phyloP scores from a whole-genome alignment of 2,113 vertebrate genomes.

The Notarius quadriscutis region DNA sequence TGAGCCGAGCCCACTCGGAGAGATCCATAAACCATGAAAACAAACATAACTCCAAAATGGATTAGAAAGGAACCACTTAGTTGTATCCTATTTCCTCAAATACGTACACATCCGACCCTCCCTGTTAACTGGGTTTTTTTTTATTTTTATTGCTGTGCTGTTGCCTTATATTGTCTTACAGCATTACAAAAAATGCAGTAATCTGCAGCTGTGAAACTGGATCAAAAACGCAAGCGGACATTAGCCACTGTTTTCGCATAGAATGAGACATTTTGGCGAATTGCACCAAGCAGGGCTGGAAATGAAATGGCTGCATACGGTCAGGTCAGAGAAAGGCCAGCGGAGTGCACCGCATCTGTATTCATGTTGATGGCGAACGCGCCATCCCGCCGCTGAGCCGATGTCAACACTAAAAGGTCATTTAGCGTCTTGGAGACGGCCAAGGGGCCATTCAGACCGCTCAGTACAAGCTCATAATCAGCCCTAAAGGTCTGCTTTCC shows the following conservation, averaged over 20 bases:
- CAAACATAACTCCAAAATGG: slow-evolving; percentile 21
- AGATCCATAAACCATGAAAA: slow-evolving; percentile 25
- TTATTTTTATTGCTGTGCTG: neutral
- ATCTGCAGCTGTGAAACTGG: neutral
- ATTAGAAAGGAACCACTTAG: neutral
- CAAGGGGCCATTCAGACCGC: slow-evolving; percentile 40
- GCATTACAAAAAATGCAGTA: neutral
- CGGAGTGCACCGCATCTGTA: neutral
- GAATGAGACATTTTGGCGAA: slow-evolving; percentile 8
- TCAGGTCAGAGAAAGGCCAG: slow-evolving; percentile 43
- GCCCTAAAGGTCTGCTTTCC: slow-evolving; percentile 44
- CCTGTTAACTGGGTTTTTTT: too few species aligned
- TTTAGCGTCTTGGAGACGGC: slow-evolving; percentile 47
- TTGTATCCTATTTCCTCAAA: slow-evolving; percentile 15
- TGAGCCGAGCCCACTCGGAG: slow-evolving; percentile 34
- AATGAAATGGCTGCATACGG: slow-evolving; percentile 11
- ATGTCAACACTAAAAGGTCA: slow-evolving; percentile 51
- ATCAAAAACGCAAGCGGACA: neutral
- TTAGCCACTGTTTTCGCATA: neutral
- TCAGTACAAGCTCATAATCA: slow-evolving; percentile 47
- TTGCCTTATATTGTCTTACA: neutral
- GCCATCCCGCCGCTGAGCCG: slow-evolving; percentile 23
- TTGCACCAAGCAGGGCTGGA: neutral
- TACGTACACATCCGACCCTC: neutral
- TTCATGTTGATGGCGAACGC: slow-evolving; percentile 21